These are phyloP conservation scores for Erebia ligea DNA, from an alignment of 2,888 invertebrate species.

Conservation along the genomic window DNA sequence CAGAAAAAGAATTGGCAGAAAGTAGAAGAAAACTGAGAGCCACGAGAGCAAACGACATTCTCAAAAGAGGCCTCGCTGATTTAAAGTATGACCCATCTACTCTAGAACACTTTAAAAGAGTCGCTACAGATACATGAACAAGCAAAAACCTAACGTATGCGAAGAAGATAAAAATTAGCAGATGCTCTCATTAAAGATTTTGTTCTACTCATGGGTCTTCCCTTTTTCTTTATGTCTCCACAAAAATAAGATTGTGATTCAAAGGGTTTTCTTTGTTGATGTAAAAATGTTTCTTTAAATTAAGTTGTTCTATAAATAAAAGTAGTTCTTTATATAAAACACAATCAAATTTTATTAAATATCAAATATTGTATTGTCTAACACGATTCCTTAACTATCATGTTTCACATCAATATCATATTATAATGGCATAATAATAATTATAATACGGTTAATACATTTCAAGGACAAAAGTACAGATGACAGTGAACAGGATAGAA, in stretches of 20 bases:
- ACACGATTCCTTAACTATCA: conserved; percentile 82
- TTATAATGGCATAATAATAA: conserved; percentile 63
- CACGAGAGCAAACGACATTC: conserved; percentile 66
- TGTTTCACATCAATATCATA: conserved; percentile 80
- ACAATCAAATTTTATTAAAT: conserved; percentile 83
- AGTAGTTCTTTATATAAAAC: conserved; percentile 66
- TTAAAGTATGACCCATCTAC: conserved; percentile 60
- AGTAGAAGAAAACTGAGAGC: conserved; percentile 66
- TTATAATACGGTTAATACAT: conserved; percentile 72
- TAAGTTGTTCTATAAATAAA: conserved; percentile 51
- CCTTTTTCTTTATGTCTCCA: not conserved
- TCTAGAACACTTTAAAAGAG: conserved; percentile 47
- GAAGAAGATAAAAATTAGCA: not conserved
- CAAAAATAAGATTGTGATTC: too few relatives aligned
- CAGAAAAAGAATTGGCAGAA: conserved; percentile 64
- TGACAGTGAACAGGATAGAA: conserved; percentile 47
- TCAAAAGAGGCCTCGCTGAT: conserved; percentile 67
- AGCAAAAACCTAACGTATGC: not conserved
- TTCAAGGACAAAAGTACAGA: conserved; percentile 63
- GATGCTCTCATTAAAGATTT: not conserved
- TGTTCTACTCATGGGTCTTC: not conserved
- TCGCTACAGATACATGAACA: not conserved
- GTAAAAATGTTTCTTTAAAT: too few relatives aligned
- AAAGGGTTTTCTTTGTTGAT: too few relatives aligned
- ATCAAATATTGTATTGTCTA: conserved; percentile 84